Conservation (phyloP, 2,113 vertebrate genomes). For the Turdus rufiventris region DNA sequence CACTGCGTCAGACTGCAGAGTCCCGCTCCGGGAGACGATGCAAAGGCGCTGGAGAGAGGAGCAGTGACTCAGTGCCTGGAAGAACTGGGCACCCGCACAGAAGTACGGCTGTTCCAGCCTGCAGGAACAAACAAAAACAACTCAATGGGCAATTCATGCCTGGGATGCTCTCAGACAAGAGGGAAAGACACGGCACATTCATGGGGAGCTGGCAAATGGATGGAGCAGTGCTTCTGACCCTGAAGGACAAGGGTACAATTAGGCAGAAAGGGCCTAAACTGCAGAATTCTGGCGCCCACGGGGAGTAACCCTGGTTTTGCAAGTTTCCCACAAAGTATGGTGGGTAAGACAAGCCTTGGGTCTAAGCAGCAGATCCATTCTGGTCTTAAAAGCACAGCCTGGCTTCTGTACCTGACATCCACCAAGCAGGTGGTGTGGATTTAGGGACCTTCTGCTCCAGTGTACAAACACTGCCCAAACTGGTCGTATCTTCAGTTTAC, state of each 20-base stretch:
- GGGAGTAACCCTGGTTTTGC: not conserved
- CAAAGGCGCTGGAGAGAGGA: conserved; percentile 85
- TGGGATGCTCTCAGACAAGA: not conserved
- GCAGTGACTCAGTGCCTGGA: conserved; percentile 89
- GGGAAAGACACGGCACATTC: not conserved
- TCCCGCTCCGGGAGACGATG: conserved; percentile 90
- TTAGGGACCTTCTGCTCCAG: not conserved
- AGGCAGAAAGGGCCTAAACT: not conserved
- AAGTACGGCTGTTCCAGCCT: conserved; percentile 96
- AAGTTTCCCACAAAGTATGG: not conserved
- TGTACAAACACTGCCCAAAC: not conserved
- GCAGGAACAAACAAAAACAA: conserved; percentile 3
- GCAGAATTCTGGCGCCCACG: not conserved
- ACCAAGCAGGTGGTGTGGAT: not conserved
- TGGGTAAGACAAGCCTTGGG: not conserved
- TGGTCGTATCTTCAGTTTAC: not conserved
- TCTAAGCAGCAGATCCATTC: not conserved
- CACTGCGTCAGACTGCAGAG: conserved; percentile 84
- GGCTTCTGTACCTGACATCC: not conserved
- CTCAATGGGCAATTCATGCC: not conserved
- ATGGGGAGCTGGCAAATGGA: not conserved
- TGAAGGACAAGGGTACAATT: not conserved
- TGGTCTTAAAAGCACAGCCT: not conserved
- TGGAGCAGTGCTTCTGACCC: not conserved
- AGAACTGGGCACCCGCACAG: conserved; percentile 85